Percentiles rank a stretch among this genome's conserved stretches.
phyloP scores from a whole-genome alignment of 1,140 invertebrate genomes.

The Habropoda laboriosa region DNA sequence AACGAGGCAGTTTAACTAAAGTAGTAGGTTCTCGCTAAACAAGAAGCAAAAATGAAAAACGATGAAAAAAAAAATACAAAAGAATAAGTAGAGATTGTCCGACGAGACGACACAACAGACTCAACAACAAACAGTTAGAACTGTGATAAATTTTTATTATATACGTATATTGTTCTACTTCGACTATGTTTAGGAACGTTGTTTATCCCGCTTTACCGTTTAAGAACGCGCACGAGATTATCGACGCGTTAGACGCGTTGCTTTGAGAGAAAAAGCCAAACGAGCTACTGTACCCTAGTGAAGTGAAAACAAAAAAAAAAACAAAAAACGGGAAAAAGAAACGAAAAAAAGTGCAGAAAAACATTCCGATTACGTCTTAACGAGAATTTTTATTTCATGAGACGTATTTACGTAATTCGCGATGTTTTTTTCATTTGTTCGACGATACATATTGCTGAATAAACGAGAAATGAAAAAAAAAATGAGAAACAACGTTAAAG shows the following conservation, averaged over 20 bases:
- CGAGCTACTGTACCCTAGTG: neutral
- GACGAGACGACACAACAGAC: slow-evolving; percentile 54
- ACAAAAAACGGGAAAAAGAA: slow-evolving; percentile 28
- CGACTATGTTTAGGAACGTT: slow-evolving; percentile 32
- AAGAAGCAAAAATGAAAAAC: neutral
- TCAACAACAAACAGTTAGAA: slow-evolving; percentile 72
- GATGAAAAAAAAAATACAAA: neutral
- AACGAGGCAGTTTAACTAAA: slow-evolving; percentile 22
- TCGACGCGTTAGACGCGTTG: slow-evolving; percentile 46
- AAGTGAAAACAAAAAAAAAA: neutral
- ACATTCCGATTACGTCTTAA: slow-evolving; percentile 52
- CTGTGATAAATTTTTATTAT: slow-evolving; percentile 77
- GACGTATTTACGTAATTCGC: slow-evolving; percentile 32
- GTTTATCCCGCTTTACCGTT: slow-evolving; percentile 40
- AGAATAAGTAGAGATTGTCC: slow-evolving; percentile 21
- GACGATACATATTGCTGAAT: slow-evolving; percentile 32
- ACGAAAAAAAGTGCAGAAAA: slow-evolving; percentile 42
- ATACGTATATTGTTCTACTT: slow-evolving; percentile 53
- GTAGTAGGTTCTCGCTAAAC: slow-evolving; percentile 36
- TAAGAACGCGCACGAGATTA: slow-evolving; percentile 2
- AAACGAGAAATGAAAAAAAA: slow-evolving; percentile 1
- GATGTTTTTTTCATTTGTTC: slow-evolving; percentile 47
- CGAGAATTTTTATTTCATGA: slow-evolving; percentile 35
- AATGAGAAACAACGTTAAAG: slow-evolving; percentile 21
- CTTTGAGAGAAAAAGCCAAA: slow-evolving; percentile 13